Evolutionary conservation across 1,140 invertebrate species (phyloP), one percentile per base, ranked within the genome.

Genomic region (Monomorium pharaonis): DNA sequence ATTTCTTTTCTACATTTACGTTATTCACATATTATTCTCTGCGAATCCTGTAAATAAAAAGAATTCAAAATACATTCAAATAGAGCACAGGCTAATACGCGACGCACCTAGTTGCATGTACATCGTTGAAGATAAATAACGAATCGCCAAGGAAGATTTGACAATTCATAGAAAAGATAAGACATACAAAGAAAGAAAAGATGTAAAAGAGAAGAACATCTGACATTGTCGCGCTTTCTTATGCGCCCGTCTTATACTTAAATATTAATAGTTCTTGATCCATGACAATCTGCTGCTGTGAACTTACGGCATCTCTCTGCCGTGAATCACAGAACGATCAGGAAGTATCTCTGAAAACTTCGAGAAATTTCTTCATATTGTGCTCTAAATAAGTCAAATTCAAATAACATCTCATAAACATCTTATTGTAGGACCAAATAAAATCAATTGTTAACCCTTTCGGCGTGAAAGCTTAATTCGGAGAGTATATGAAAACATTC

Each of bases 41-140:
- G 4, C 14, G 10, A 78, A 33, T 47, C 10, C 54, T 83, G 21
- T n/a, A 58, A 83, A 33, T 37, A 83, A 83, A 72, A 27, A 44
- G 24, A 54, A 58, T 33, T 58, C 0, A 74, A 84, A 18, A 30
- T 33, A 44, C 12, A 77, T n/a, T 6, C 47, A 62, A 21, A 77
- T 78, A 54, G 14, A 33, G 33, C 14, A 51, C 30, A 14, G 67
- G n/a, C 63, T 63, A 85, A 63, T 69, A 85, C 60, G 65, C 65
- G 49, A 51, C 70, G 67, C 21, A 63, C 83, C 84, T 93, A 93
- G 92, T 91, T 92, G 93, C 91, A 91, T 7, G 27, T 90, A 90
- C 89, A 90, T 92, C 86, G 85, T 86, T 89, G 86, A 86, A 89
- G 80, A 93, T 93, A 92, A 93, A 93, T 93, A 91, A 89, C 88